These are phyloP conservation scores for Drosophila nasuta DNA, from an alignment of 1,140 invertebrate species.

Conservation along the genomic window DNA sequence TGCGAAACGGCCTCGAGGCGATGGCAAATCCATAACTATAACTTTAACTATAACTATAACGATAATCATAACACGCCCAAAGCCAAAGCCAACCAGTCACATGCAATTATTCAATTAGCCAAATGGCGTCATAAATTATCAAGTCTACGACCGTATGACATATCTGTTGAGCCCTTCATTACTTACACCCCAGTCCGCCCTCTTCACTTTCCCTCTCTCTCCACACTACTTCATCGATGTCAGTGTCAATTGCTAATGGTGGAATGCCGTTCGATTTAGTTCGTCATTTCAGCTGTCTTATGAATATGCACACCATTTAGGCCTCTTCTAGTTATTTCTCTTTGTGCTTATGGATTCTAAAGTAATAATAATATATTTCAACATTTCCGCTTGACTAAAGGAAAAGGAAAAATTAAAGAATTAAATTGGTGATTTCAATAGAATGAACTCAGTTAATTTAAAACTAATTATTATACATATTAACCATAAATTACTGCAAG, in stretches of 20 bases:
- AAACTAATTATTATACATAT: too few relatives aligned
- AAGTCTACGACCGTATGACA: slow-evolving; percentile 47
- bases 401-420: background rate
- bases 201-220: background rate
- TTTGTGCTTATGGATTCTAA: background rate
- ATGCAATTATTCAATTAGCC: slow-evolving; percentile 80
- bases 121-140: slow-evolving; percentile 81
- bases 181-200: slow-evolving; percentile 16
- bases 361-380: background rate
- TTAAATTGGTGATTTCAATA: too few relatives aligned
- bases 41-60: slow-evolving; percentile 34
- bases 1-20: slow-evolving; percentile 31
- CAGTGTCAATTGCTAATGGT: slow-evolving; percentile 66
- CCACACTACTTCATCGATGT: slow-evolving; percentile 25
- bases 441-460: too few relatives aligned
- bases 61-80: slow-evolving; percentile 51
- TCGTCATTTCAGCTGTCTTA: slow-evolving; percentile 52
- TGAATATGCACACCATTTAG: slow-evolving; percentile 60
- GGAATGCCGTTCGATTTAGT: slow-evolving; percentile 73
- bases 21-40: slow-evolving; percentile 55
- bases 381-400: background rate
- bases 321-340: background rate
- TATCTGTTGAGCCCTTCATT: slow-evolving; percentile 27
- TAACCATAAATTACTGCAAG: background rate
- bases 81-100: slow-evolving; percentile 52